Percentiles rank a stretch among this genome's conserved stretches.
Evolutionary conservation across 92 coral and sea anemone genomes (phyloP).

Genomic region (Zoanthus sociatus): DNA sequence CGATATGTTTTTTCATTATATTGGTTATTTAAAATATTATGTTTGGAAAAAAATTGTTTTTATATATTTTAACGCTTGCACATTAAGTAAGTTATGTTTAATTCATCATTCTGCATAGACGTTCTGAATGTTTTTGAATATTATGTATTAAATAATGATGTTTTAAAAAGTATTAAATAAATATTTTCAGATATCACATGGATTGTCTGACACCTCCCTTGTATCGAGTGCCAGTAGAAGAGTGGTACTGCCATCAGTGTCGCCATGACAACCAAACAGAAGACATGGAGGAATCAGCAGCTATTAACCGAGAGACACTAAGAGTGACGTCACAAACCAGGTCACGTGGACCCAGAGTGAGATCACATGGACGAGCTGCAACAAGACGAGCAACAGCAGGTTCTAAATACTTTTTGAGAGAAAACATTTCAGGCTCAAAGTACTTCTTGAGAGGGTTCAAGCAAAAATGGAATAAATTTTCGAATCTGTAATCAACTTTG

Average conservation of each 20-base stretch:
- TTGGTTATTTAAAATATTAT: no score
- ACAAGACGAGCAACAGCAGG: constrained; percentile 17
- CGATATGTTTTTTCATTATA: no score
- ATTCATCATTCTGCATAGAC: no score
- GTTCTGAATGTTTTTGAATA: not conserved
- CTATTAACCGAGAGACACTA: not conserved
- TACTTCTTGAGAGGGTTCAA: constrained; percentile 41
- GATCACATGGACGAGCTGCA: constrained; percentile 19
- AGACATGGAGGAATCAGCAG: not conserved
- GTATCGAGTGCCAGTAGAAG: constrained; percentile 84
- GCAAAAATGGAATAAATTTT: constrained; percentile 24
- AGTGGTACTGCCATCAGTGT: constrained; percentile 91
- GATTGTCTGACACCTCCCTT: constrained; percentile 89
- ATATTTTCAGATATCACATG: constrained; percentile 79
- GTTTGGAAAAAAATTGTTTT: no score
- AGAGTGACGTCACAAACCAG: not conserved
- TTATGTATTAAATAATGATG: not conserved
- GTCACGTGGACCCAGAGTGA: constrained; percentile 31
- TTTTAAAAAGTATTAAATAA: not conserved
- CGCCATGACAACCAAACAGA: constrained; percentile 32
- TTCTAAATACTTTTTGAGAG: constrained; percentile 42
- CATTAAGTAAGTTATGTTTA: no score
- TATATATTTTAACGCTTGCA: no score
- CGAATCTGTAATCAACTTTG: not conserved
- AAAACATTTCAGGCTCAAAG: constrained; percentile 35